These are phyloP conservation scores for Caenorhabditis becei DNA, from an alignment of 2,888 invertebrate species.

Conservation along the genomic window DNA sequence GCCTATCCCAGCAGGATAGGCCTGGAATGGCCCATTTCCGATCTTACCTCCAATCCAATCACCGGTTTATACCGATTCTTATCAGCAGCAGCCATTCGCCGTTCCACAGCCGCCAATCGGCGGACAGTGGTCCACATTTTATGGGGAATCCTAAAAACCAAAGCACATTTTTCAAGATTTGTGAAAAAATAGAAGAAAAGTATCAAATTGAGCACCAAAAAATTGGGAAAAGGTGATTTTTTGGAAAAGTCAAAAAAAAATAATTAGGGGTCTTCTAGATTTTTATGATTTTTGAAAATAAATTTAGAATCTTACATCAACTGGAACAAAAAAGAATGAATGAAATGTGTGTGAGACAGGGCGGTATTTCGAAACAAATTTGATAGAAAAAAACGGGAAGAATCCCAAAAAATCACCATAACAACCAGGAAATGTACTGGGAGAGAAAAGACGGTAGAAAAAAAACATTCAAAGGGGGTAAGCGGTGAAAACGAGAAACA, in stretches of 20 bases:
- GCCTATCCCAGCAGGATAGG: too few relatives aligned
- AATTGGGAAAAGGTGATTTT: not conserved
- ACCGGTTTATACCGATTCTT: constrained; percentile 59
- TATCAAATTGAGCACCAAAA: constrained; percentile 1
- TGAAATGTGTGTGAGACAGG: not conserved
- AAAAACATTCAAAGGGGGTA: too few relatives aligned
- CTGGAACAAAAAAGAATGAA: not conserved
- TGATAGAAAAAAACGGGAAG: constrained; percentile 16
- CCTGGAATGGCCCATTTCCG: too few relatives aligned
- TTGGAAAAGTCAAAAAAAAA: not conserved
- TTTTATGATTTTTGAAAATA: constrained; percentile 3
- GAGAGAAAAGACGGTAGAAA: too few relatives aligned
- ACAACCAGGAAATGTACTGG: too few relatives aligned
- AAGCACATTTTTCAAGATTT: not conserved
- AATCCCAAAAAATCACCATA: constrained; percentile 22
- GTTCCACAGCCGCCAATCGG: not conserved
- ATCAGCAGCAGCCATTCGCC: not conserved
- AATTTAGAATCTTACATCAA: not conserved
- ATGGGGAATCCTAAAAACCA: constrained; percentile 2
- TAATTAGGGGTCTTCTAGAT: not conserved
- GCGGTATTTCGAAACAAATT: not conserved
- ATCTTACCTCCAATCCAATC: constrained; percentile 71
- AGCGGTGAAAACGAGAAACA: not conserved
- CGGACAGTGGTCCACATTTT: constrained; percentile 4
- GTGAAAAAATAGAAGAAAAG: not conserved